A percentile compares a stretch with the other conserved stretches of the same genome.
These are phyloP conservation scores for Anabacerthia variegaticeps DNA, from an alignment of 2,797 vertebrate genomes.

Conservation along the genomic window DNA sequence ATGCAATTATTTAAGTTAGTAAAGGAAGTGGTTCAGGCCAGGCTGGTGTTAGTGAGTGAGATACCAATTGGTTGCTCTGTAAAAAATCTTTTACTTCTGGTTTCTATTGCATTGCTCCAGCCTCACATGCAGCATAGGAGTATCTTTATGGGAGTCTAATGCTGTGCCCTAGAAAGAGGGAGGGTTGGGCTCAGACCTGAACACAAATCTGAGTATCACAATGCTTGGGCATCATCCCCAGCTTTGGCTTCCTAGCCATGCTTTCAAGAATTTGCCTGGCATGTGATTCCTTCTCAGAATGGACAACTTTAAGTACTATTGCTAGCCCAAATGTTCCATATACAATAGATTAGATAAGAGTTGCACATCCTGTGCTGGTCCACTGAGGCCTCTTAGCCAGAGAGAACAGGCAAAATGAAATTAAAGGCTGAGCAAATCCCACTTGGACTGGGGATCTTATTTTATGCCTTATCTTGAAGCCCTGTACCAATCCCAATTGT, in stretches of 20 bases:
- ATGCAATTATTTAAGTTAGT: conserved; percentile 46
- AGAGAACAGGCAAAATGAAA: background rate
- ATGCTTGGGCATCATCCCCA: background rate
- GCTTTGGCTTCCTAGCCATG: background rate
- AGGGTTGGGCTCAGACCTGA: background rate
- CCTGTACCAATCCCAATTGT: accelerated
- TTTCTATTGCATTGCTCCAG: background rate
- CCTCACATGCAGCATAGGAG: background rate
- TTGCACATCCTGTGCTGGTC: accelerated
- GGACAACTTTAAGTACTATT: background rate
- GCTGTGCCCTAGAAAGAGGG: accelerated
- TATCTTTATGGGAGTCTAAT: background rate
- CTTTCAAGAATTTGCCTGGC: background rate
- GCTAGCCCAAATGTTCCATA: background rate
- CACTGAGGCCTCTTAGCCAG: background rate
- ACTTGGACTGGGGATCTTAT: background rate
- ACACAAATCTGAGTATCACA: background rate
- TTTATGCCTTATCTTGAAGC: background rate
- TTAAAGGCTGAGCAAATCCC: background rate
- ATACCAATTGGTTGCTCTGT: background rate
- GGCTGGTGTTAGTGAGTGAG: background rate
- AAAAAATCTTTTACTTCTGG: background rate
- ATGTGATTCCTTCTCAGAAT: background rate
- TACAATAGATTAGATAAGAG: background rate
- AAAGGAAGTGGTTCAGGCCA: conserved; percentile 6